Conservation (phyloP, 2,797 vertebrate species). For the Myripristis jacobus region DNA sequence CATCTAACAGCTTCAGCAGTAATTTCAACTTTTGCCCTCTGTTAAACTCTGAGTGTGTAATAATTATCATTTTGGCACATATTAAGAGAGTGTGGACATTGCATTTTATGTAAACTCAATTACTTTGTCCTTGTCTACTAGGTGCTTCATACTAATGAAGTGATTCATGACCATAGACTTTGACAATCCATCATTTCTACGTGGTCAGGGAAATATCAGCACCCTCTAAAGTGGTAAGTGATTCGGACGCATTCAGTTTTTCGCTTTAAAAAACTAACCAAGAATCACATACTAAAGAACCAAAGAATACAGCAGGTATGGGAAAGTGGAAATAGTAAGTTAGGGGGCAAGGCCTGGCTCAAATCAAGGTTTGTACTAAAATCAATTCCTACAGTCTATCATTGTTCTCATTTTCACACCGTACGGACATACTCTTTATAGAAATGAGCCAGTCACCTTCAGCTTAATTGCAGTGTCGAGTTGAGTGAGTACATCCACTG, state of each 20-base stretch:
- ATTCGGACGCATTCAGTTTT: background rate
- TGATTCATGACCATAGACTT: constrained; percentile 5
- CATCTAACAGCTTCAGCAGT: background rate
- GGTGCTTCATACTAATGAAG: background rate
- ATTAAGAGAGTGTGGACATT: background rate
- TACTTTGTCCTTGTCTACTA: constrained; percentile 1
- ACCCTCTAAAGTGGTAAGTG: background rate
- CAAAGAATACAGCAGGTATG: no score
- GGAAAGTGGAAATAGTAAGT: background rate
- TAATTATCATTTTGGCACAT: background rate
- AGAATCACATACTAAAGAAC: background rate
- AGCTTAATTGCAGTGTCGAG: no score
- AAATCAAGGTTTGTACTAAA: no score
- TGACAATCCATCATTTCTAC: background rate
- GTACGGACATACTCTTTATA: no score
- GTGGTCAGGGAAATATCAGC: background rate
- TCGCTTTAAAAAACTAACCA: background rate
- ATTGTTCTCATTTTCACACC: no score
- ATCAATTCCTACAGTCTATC: no score
- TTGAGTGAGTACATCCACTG: no score
- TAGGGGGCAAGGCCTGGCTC: background rate
- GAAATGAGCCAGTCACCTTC: no score
- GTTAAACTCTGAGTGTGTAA: background rate
- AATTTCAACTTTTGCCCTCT: background rate
- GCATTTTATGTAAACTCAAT: constrained; percentile 14